Percentiles rank a stretch among this genome's conserved stretches.
Evolutionary conservation across 2,888 invertebrate species (phyloP).

Genomic region (Acanthosepion pharaonis): DNA sequence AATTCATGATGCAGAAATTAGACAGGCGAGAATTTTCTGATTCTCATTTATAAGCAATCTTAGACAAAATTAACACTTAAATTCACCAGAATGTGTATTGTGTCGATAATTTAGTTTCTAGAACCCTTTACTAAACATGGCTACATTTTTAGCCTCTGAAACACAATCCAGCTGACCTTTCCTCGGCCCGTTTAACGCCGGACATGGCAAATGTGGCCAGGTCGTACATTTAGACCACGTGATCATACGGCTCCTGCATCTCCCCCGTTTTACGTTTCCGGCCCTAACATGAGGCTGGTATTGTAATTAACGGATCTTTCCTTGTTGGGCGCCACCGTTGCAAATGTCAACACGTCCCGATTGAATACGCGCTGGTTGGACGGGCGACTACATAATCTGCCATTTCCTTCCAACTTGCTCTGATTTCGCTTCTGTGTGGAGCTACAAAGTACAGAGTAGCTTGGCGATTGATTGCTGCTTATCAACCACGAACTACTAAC

Average conservation of each 20-base stretch:
- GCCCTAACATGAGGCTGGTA: neutral
- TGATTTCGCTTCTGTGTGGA: neutral
- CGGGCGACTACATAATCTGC: neutral
- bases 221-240: neutral
- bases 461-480: neutral
- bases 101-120: neutral
- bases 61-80: neutral
- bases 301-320: neutral
- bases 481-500: neutral
- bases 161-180: conserved; percentile 6
- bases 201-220: conserved; percentile 33
- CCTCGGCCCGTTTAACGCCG: conserved; percentile 9
- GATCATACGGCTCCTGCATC: neutral
- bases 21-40: neutral
- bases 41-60: neutral
- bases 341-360: conserved; percentile 33
- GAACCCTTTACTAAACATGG: neutral
- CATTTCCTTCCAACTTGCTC: neutral
- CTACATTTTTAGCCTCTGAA: neutral
- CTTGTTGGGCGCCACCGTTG: conserved; percentile 21
- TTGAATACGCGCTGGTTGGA: neutral
- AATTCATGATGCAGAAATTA: neutral
- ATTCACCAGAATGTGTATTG: neutral
- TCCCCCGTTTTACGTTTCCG: neutral
- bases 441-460: neutral